These are phyloP conservation scores for Lepus townsendii DNA, from an alignment of 2,797 vertebrate species.

Conservation along the genomic window DNA sequence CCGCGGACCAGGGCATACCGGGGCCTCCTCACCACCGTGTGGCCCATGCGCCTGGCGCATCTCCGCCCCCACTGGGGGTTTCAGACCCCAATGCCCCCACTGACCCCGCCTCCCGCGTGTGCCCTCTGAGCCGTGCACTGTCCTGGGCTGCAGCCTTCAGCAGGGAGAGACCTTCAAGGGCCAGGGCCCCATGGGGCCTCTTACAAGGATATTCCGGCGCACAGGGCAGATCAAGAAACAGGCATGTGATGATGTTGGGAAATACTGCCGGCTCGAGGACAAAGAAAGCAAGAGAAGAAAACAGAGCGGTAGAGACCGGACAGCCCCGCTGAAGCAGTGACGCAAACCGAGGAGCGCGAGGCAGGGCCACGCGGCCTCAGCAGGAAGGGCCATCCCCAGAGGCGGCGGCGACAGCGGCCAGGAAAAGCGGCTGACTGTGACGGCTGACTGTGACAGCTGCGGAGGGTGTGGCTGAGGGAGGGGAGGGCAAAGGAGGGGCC, in stretches of 20 bases:
- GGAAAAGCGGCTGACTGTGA: not conserved
- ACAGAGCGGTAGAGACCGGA: not conserved
- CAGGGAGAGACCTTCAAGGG: not conserved
- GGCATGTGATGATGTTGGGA: too few relatives aligned
- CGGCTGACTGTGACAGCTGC: too few relatives aligned
- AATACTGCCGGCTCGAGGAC: not conserved
- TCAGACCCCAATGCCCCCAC: not conserved
- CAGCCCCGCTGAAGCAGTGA: not conserved
- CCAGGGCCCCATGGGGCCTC: not conserved
- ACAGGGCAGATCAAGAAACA: not conserved
- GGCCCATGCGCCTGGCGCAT: too few relatives aligned
- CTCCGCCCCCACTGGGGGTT: not conserved
- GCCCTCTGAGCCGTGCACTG: not conserved
- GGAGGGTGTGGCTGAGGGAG: not conserved
- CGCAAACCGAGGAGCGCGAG: not conserved
- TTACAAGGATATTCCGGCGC: not conserved
- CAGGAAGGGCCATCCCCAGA: not conserved
- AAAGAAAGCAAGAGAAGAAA: not conserved
- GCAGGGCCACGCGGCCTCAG: fast-evolving
- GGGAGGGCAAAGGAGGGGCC: not conserved
- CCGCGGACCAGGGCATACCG: not conserved
- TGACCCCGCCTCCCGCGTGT: fast-evolving
- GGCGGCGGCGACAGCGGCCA: fast-evolving
- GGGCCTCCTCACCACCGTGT: not conserved
- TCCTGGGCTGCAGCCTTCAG: not conserved